phyloP scores from a whole-genome alignment of 2,888 invertebrate species.

The Diaphora mendica region DNA sequence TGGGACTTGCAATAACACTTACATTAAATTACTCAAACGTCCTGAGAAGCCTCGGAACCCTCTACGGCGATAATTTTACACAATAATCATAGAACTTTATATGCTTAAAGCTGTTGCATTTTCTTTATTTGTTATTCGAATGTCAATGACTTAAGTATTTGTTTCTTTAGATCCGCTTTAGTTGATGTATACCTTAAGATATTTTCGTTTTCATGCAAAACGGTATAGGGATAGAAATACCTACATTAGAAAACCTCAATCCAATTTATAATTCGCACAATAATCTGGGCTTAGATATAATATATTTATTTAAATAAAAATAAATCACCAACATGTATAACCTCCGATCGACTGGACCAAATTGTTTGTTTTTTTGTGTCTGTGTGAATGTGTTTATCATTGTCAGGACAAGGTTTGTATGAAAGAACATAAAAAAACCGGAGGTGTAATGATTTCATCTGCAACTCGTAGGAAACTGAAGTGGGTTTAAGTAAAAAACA shows the following conservation, averaged over 20 bases:
- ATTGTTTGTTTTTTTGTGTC: no score
- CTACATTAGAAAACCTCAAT: constrained; percentile 22
- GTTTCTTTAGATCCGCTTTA: not conserved
- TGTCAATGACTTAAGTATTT: not conserved
- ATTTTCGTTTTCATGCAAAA: constrained; percentile 20
- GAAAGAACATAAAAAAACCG: no score
- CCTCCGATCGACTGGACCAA: no score
- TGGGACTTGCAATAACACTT: not conserved
- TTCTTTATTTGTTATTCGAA: not conserved
- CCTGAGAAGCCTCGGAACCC: not conserved
- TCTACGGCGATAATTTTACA: not conserved
- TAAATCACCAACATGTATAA: no score
- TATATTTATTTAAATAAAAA: no score
- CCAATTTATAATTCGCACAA: constrained; percentile 50
- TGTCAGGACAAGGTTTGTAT: no score
- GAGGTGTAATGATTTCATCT: no score
- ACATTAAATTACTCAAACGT: not conserved
- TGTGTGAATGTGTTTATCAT: no score
- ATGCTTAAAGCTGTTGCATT: not conserved
- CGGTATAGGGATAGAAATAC: constrained; percentile 22
- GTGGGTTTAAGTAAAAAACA: no score
- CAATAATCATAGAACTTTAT: not conserved
- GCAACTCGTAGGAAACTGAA: no score
- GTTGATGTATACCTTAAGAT: constrained; percentile 14
- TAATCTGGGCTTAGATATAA: constrained; percentile 45